Conservation (phyloP, 1,140 invertebrate species). For the Dendroctonus ponderosae region DNA sequence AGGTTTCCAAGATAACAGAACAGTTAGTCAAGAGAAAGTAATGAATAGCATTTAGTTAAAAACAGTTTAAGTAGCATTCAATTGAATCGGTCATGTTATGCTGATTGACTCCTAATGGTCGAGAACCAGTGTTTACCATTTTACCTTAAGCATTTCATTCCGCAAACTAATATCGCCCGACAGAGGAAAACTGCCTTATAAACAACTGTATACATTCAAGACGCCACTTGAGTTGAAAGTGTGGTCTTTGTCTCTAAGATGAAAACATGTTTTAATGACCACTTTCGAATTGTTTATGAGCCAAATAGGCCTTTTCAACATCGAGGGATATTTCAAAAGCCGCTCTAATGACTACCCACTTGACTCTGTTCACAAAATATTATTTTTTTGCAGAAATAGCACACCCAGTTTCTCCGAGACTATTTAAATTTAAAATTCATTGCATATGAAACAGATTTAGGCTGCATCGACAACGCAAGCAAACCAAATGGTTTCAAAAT, state of each 20-base stretch:
- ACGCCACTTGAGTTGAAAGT: too few species aligned
- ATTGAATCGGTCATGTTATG: constrained; percentile 7
- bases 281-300: constrained; percentile 4
- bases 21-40: constrained; percentile 23
- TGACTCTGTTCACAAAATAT: constrained; percentile 4
- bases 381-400: too few species aligned
- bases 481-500: constrained; percentile 1
- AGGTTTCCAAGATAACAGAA: constrained; percentile 18
- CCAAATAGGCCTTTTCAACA: background rate
- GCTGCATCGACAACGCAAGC: background rate
- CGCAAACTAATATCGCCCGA: background rate
- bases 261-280: constrained; percentile 1
- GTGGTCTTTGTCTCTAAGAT: too few species aligned
- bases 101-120: background rate
- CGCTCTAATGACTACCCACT: constrained; percentile 4
- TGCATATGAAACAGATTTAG: background rate
- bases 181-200: too few species aligned
- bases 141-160: background rate
- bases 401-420: too few species aligned
- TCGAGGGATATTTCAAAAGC: background rate
- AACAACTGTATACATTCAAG: too few species aligned
- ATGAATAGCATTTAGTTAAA: constrained; percentile 22
- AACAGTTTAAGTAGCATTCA: constrained; percentile 21
- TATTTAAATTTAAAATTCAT: too few species aligned
- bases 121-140: background rate